Evolutionary conservation across 2,113 vertebrate genomes (phyloP), one percentile per base, ranked within the genome.

Genomic region (Oreochromis aureus): DNA sequence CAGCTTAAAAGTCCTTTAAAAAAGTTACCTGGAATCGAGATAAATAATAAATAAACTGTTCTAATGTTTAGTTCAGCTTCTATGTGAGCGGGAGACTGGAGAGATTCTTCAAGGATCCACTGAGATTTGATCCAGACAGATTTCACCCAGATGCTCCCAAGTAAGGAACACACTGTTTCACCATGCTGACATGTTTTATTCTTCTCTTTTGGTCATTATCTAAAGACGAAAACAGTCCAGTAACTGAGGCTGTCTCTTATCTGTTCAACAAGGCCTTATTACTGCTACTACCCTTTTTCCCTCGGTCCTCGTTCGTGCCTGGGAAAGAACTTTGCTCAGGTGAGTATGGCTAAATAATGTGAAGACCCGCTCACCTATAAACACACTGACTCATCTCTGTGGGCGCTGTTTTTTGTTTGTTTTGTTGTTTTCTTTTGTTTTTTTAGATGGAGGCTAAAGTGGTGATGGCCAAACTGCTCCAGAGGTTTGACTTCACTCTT

Each of bases 401-500:
- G 18, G 51, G 51, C 0, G 8, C 0, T n/a, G 51, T 24, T 24
- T 24, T 24, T 24, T 24, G 22, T 24, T n/a, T n/a, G n/a, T n/a
- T n/a, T n/a, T n/a, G n/a, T n/a, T n/a, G n/a, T n/a, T n/a, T 22
- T 22, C 22, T 0, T 10, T 18, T n/a, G 4, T 0, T 82, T 85
- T 87, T 59, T 36, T 90, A 99, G 98, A 98, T 98, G 97, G 98
- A 98, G 90, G 97, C 97, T 0, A 99, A 99, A 95, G 97, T 99
- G 82, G 96, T 98, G 80, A 97, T 99, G 97, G 97, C 97, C 78
- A 99, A 99, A 93, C 91, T 99, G 83, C 87, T 99, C 78, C 98
- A 98, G 96, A n/a, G n/a, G n/a, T n/a, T n/a, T n/a, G n/a, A n/a
- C n/a, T n/a, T n/a, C n/a, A n/a, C n/a, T n/a, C n/a, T 39, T 90